Conservation (phyloP, 2,888 invertebrate species). For the Tiliacea citrago region DNA sequence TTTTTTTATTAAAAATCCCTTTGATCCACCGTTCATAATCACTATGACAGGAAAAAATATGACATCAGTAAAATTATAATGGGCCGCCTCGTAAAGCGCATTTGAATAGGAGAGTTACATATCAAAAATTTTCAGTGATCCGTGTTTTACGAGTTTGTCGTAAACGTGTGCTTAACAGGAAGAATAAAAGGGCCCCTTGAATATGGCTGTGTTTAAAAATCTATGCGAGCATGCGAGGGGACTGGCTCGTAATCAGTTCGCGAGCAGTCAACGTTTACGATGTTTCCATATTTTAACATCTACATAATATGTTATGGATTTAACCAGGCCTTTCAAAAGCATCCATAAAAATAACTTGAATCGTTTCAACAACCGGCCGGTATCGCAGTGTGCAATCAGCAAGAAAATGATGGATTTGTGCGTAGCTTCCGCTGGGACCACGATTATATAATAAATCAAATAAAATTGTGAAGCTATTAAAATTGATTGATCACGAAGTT, state of each 20-base stretch:
- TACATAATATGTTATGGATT: conserved; percentile 67
- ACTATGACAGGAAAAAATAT: conserved; percentile 86
- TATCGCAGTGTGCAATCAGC: conserved; percentile 50
- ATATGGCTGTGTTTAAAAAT: conserved; percentile 82
- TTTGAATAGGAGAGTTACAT: conserved; percentile 91
- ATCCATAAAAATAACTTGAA: conserved; percentile 62
- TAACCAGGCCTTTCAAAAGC: conserved; percentile 56
- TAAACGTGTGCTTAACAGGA: conserved; percentile 89
- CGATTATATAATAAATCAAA: conserved; percentile 32
- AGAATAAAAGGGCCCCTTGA: conserved; percentile 84
- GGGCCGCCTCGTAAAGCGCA: conserved; percentile 87
- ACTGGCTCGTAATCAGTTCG: conserved; percentile 76
- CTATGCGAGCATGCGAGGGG: conserved; percentile 76
- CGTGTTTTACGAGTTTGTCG: conserved; percentile 90
- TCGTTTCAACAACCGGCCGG: conserved; percentile 52
- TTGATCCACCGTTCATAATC: conserved; percentile 87
- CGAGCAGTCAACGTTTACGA: conserved; percentile 73
- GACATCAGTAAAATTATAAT: conserved; percentile 89
- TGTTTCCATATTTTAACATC: conserved; percentile 73
- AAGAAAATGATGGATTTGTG: conserved; percentile 55
- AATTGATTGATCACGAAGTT: conserved; percentile 14
- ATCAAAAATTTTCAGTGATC: conserved; percentile 91
- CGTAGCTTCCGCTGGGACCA: conserved; percentile 44
- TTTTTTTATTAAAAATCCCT: conserved; percentile 83
- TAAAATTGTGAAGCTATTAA: conserved; percentile 32